A percentile compares a stretch with the other conserved stretches of the same genome.
phyloP scores from a whole-genome alignment of 2,888 invertebrate species.

The Ormyrus thymus region DNA sequence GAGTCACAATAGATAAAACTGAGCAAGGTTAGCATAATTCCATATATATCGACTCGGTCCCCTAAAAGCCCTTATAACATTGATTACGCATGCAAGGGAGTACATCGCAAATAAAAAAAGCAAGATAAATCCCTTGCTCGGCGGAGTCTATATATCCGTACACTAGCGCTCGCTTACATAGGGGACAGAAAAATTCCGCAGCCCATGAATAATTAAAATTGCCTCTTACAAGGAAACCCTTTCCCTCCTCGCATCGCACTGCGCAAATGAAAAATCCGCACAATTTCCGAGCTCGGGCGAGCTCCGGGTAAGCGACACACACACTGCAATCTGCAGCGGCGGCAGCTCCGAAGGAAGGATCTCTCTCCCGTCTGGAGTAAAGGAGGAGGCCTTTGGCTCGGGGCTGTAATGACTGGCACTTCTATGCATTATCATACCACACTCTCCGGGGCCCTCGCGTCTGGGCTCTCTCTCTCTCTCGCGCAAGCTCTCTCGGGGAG shows the following conservation, averaged over 20 bases:
- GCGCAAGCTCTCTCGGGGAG: constrained; percentile 62
- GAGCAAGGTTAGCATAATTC: background rate
- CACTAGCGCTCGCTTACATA: constrained; percentile 51
- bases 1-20: too few species aligned
- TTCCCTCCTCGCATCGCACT: constrained; percentile 25
- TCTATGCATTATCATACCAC: constrained; percentile 74
- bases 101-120: constrained; percentile 14
- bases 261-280: constrained; percentile 42
- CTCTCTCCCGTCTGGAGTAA: background rate
- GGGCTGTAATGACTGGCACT: constrained; percentile 72
- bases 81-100: constrained; percentile 37
- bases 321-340: background rate
- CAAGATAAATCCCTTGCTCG: constrained; percentile 55
- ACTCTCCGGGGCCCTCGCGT: constrained; percentile 63
- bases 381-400: background rate
- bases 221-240: constrained; percentile 49
- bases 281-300: constrained; percentile 28
- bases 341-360: constrained; percentile 14
- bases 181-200: constrained; percentile 40
- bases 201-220: constrained; percentile 53
- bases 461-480: constrained; percentile 18
- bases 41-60: background rate
- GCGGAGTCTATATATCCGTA: constrained; percentile 57
- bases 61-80: constrained; percentile 36
- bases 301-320: constrained; percentile 26